Conservation (phyloP, 2,113 vertebrate genomes). For the Etheostoma spectabile region DNA sequence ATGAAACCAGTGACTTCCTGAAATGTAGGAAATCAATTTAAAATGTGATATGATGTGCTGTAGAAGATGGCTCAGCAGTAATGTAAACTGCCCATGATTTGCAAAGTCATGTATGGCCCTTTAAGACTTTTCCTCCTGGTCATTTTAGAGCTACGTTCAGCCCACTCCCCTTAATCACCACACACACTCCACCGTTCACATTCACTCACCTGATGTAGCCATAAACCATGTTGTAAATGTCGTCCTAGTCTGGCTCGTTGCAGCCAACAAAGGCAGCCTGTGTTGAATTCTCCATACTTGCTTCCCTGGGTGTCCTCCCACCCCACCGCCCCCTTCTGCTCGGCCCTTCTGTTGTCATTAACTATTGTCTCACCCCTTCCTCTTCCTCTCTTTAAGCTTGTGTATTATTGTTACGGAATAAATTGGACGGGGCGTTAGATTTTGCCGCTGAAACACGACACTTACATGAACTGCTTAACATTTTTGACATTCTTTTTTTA, state of each 20-base stretch:
- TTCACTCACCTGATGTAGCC: conserved; percentile 68
- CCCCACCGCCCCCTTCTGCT: conserved; percentile 7
- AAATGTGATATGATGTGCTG: neutral
- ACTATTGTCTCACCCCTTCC: conserved; percentile 57
- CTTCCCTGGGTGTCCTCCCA: conserved; percentile 48
- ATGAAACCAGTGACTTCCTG: conserved; percentile 22
- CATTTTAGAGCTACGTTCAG: conserved; percentile 4
- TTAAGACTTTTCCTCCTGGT: neutral
- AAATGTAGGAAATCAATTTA: conserved; percentile 16
- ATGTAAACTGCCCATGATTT: neutral
- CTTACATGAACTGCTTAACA: neutral
- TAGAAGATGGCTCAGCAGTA: conserved; percentile 17
- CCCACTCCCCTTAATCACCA: conserved; percentile 11
- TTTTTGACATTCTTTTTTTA: conserved; percentile 25
- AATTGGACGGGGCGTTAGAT: neutral
- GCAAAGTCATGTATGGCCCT: neutral
- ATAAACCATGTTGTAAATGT: conserved; percentile 68
- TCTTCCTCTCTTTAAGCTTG: conserved; percentile 36
- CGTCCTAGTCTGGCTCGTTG: conserved; percentile 56
- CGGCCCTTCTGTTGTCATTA: conserved; percentile 61
- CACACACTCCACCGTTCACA: conserved; percentile 41
- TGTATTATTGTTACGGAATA: conserved; percentile 26
- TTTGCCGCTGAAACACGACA: conserved; percentile 9
- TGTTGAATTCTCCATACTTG: conserved; percentile 60
- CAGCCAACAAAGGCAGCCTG: conserved; percentile 69